A percentile compares a stretch with the other conserved stretches of the same genome.
Conservation (phyloP, 2,888 invertebrate genomes). For the Campoletis raptor region DNA sequence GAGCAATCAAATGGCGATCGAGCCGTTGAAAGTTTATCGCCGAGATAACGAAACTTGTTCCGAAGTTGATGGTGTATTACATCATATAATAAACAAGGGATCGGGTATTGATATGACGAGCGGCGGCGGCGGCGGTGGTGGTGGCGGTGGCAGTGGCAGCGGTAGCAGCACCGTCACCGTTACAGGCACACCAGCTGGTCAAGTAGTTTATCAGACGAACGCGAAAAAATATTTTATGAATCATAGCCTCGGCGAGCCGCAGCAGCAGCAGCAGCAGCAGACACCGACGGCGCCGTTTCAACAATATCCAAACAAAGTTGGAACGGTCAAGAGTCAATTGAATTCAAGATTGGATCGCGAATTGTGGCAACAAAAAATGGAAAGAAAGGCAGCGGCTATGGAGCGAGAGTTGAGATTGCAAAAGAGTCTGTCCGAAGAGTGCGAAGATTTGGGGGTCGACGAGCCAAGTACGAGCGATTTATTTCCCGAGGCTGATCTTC, state of each 20-base stretch:
- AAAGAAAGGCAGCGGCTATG: slow-evolving; percentile 86
- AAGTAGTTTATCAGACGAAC: slow-evolving; percentile 79
- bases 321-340: slow-evolving; percentile 75
- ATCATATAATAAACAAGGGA: slow-evolving; percentile 82
- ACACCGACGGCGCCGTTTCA: slow-evolving; percentile 73
- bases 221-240: slow-evolving; percentile 83
- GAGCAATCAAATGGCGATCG: slow-evolving; percentile 78
- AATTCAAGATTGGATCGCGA: slow-evolving; percentile 80
- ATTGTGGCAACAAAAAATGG: slow-evolving; percentile 79
- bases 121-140: slow-evolving; percentile 62
- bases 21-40: slow-evolving; percentile 78
- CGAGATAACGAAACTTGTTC: slow-evolving; percentile 76
- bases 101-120: slow-evolving; percentile 81
- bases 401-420: slow-evolving; percentile 87
- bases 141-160: slow-evolving; percentile 68
- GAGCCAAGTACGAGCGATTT: slow-evolving; percentile 92
- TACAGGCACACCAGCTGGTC: neutral
- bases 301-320: slow-evolving; percentile 78
- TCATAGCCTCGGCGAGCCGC: slow-evolving; percentile 76
- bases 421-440: slow-evolving; percentile 92
- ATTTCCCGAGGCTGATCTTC: slow-evolving; percentile 91
- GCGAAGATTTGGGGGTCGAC: slow-evolving; percentile 92
- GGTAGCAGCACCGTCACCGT: neutral
- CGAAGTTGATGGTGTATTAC: slow-evolving; percentile 81
- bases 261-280: too few species aligned